phyloP scores from a whole-genome alignment of 2,113 vertebrate genomes.

The Aplodontia rufa region DNA sequence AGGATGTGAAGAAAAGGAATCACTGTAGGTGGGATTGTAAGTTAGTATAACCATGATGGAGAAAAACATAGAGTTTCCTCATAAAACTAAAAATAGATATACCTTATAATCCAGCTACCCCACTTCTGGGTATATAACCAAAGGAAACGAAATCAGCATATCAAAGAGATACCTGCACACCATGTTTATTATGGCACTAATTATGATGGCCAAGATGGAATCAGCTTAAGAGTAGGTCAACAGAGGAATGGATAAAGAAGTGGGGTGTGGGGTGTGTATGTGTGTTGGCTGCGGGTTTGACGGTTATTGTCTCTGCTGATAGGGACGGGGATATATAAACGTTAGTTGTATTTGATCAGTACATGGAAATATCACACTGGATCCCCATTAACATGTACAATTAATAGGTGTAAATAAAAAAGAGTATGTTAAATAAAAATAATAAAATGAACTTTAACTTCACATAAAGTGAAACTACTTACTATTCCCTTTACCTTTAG shows the following conservation, averaged over 20 bases:
- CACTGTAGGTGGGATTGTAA: background rate
- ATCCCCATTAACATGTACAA: background rate
- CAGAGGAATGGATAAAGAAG: background rate
- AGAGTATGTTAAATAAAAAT: background rate
- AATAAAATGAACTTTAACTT: background rate
- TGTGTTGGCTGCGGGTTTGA: too few relatives aligned
- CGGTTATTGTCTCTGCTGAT: too few relatives aligned
- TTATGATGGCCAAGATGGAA: background rate
- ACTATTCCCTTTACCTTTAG: background rate
- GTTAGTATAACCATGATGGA: background rate
- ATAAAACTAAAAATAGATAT: background rate
- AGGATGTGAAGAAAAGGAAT: background rate
- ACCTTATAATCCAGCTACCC: background rate
- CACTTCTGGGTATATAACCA: background rate
- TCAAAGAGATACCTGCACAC: background rate
- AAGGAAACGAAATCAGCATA: background rate
- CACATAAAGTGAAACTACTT: background rate
- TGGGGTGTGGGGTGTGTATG: too few relatives aligned
- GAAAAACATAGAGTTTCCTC: background rate
- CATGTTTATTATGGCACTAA: background rate
- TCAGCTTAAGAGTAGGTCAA: background rate
- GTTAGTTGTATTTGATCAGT: background rate
- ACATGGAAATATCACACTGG: background rate
- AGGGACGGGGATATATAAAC: too few relatives aligned
- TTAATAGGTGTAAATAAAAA: background rate